Evolutionary conservation across 2,113 vertebrate species (phyloP).

Genomic region (Daboia siamensis): DNA sequence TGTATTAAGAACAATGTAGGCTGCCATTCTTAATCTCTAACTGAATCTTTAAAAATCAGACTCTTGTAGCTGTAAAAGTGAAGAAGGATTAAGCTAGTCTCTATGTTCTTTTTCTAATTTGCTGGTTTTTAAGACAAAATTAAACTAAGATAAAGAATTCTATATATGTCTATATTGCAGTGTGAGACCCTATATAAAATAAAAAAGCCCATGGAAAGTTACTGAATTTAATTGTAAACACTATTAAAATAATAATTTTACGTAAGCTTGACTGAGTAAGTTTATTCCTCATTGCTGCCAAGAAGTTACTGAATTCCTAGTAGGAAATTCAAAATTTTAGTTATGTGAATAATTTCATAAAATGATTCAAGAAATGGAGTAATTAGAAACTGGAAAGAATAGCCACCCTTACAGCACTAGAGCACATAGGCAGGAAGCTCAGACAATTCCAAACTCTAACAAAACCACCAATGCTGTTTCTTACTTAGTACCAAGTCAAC

Average conservation of each 20-base stretch:
- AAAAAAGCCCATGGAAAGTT: neutral
- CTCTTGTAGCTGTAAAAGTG: neutral
- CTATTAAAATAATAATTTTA: neutral
- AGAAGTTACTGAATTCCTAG: neutral
- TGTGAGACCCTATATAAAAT: neutral
- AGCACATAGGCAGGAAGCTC: neutral
- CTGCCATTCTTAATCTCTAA: neutral
- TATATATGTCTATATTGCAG: neutral
- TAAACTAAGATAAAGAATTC: neutral
- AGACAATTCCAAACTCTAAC: neutral
- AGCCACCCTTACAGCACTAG: neutral
- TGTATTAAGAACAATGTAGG: neutral
- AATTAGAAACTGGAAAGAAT: neutral
- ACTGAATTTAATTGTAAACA: neutral
- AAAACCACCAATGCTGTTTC: neutral
- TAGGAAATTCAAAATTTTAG: neutral
- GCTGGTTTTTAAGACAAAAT: slow-evolving; percentile 26
- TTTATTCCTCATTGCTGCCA: rapidly evolving
- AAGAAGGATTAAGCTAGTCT: slow-evolving; percentile 46
- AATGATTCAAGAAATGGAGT: neutral
- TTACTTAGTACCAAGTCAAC: neutral
- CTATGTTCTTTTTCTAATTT: slow-evolving; percentile 31
- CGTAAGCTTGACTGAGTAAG: neutral
- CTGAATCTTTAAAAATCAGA: neutral
- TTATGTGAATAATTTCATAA: neutral